phyloP scores from a whole-genome alignment of 2,888 invertebrate genomes.

The Polietes domitor region DNA sequence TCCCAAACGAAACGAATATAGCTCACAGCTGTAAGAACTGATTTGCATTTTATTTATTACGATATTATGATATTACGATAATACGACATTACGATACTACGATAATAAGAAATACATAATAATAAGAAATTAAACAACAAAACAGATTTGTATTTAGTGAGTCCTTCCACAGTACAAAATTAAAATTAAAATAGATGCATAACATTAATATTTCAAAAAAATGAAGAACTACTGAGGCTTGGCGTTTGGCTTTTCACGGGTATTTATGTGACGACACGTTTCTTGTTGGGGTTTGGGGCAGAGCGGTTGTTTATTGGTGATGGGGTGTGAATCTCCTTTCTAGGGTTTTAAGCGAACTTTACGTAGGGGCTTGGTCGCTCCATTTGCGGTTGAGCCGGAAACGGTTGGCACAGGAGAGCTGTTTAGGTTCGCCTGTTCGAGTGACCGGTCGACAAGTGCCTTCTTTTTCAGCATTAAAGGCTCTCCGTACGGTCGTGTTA shows the following conservation, averaged over 20 bases:
- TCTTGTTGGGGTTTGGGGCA: not conserved
- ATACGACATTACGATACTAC: not conserved
- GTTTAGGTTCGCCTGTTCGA: not conserved
- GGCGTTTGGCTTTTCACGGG: not conserved
- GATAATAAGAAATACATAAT: not conserved
- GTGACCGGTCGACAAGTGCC: conserved; percentile 55
- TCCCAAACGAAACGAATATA: no score
- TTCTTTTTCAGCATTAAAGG: conserved; percentile 85
- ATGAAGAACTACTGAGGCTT: conserved; percentile 37
- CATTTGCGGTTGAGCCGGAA: conserved; percentile 3
- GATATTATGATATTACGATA: not conserved
- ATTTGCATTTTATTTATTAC: conserved; percentile 20
- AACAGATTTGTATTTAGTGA: not conserved
- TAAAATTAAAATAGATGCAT: not conserved
- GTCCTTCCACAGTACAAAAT: conserved; percentile 1
- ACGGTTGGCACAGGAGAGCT: not conserved
- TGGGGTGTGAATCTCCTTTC: not conserved
- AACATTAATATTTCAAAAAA: not conserved
- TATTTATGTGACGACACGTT: not conserved
- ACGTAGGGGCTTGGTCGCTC: conserved; percentile 51
- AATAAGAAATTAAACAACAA: not conserved
- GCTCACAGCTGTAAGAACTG: not conserved
- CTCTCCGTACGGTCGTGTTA: conserved; percentile 89
- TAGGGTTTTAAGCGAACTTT: conserved; percentile 62
- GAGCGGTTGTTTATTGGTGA: not conserved